phyloP scores from a whole-genome alignment of 30 jellyfish, hydroid and myxozoan genomes.

The Aurelia aurita complex sp. Pacific region DNA sequence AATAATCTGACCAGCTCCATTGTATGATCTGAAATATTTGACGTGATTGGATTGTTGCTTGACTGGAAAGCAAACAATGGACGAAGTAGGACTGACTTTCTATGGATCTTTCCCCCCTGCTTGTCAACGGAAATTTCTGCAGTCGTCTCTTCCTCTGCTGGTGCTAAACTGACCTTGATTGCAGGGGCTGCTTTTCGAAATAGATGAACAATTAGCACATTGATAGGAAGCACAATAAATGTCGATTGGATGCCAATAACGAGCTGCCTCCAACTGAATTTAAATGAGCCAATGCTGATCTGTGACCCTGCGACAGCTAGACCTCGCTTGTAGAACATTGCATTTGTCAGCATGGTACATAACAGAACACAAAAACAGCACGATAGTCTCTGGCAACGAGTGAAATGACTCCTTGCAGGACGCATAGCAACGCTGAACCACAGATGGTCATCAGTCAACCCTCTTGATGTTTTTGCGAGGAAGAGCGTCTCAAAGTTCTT shows the following conservation, averaged over 20 bases:
- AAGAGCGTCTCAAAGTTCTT: constrained; percentile 62
- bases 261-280: constrained; percentile 67
- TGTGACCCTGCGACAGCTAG: constrained; percentile 17
- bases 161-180: background rate
- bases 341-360: constrained; percentile 80
- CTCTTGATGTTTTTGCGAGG: constrained; percentile 72
- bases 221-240: constrained; percentile 74
- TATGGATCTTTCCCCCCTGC: too few species aligned
- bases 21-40: too few species aligned
- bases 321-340: constrained; percentile 63
- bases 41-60: too few species aligned
- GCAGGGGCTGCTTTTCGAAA: constrained; percentile 71
- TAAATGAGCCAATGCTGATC: constrained; percentile 45
- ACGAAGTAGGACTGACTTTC: too few species aligned
- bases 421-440: constrained; percentile 81
- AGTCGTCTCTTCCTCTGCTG: background rate
- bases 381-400: constrained; percentile 84
- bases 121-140: too few species aligned
- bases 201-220: constrained; percentile 49
- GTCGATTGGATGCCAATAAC: constrained; percentile 79
- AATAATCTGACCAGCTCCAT: too few species aligned
- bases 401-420: constrained; percentile 78
- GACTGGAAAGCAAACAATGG: too few species aligned
- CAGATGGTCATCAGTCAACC: constrained; percentile 82
- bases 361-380: constrained; percentile 71